phyloP scores from a whole-genome alignment of 2,113 vertebrate species.

The Micronisus gabar region DNA sequence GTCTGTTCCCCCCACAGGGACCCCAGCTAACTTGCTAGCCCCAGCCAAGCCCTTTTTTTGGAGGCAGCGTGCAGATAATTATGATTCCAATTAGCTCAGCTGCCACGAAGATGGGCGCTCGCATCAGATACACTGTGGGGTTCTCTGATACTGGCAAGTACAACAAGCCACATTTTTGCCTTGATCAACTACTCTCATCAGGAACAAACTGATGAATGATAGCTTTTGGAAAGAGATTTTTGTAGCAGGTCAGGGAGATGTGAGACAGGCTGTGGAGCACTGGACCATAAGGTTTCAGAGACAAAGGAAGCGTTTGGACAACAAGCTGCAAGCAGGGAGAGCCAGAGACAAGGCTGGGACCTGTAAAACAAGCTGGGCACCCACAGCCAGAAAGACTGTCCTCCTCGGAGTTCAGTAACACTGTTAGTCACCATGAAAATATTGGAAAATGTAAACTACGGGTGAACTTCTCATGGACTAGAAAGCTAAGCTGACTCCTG shows the following conservation, averaged over 20 bases:
- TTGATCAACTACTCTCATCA: not conserved
- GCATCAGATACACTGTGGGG: not conserved
- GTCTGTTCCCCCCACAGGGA: not conserved
- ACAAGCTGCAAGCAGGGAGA: not conserved
- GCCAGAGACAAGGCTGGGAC: not conserved
- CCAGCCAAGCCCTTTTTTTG: not conserved
- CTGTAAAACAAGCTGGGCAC: not conserved
- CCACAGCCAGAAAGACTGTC: not conserved
- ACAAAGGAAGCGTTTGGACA: not conserved
- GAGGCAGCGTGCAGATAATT: not conserved
- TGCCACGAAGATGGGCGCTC: not conserved
- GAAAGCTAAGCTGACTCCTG: not conserved
- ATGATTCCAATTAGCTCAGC: not conserved
- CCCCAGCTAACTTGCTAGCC: not conserved
- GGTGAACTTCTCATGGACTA: not conserved
- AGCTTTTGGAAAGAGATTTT: not conserved
- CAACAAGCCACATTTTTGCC: not conserved
- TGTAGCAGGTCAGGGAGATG: not conserved
- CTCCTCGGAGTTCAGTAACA: not conserved
- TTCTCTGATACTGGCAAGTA: not conserved
- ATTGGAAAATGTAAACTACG: not conserved
- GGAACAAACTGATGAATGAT: not conserved
- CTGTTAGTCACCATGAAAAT: conserved; percentile 25
- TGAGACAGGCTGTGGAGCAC: not conserved
- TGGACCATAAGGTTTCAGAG: not conserved